Conservation (phyloP, 2,113 vertebrate species). For the Lepus europaeus region DNA sequence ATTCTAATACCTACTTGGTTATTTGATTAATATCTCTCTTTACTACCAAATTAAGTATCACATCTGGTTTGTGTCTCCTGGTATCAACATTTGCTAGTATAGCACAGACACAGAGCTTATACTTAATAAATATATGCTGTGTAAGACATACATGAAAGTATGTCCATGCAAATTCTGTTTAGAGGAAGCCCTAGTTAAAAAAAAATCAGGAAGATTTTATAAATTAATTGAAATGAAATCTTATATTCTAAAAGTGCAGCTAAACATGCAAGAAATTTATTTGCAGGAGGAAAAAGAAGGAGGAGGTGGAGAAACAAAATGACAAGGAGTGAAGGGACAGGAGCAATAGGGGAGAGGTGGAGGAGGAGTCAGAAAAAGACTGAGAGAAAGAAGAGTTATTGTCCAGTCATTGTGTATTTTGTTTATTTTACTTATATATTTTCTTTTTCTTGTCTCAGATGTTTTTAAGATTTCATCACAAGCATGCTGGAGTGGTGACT, state of each 20-base stretch:
- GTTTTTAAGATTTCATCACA: not conserved
- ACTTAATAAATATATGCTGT: not conserved
- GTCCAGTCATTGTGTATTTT: no score
- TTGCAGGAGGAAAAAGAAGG: not conserved
- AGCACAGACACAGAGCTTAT: not conserved
- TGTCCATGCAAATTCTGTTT: not conserved
- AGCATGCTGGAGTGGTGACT: not conserved
- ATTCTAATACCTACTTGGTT: not conserved
- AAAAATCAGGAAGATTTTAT: not conserved
- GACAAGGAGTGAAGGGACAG: accelerated
- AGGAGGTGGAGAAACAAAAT: not conserved
- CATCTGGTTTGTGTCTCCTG: not conserved
- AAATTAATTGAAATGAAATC: not conserved
- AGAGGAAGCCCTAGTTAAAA: not conserved
- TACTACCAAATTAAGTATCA: not conserved
- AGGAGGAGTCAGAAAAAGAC: not conserved
- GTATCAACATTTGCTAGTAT: not conserved
- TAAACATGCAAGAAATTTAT: not conserved
- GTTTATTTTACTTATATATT: not conserved
- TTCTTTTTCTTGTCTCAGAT: not conserved
- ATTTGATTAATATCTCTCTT: not conserved
- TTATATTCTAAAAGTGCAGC: not conserved
- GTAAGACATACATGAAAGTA: not conserved
- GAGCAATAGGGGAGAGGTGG: not conserved
- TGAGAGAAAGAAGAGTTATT: not conserved